A percentile compares a stretch with the other conserved stretches of the same genome.
These are phyloP conservation scores for Passerculus sandwichensis DNA, from an alignment of 2,797 vertebrate species.

Conservation along the genomic window DNA sequence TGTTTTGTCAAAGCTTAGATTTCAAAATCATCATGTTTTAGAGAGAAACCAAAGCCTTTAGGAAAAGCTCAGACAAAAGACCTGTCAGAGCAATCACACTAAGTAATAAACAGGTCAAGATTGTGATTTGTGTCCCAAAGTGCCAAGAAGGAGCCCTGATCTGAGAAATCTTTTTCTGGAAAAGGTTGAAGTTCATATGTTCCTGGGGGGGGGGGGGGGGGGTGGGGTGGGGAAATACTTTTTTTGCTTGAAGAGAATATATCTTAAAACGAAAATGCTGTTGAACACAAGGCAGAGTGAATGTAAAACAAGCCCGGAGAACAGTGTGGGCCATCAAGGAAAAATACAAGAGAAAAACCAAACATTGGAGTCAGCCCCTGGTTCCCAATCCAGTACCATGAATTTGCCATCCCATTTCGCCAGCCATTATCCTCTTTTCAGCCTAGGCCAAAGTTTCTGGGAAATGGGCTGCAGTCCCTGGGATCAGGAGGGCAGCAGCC, in stretches of 20 bases:
- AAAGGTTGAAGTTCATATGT: not conserved
- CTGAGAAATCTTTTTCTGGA: not conserved
- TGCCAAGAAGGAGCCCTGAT: not conserved
- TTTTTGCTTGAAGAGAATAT: not conserved
- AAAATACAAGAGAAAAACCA: not conserved
- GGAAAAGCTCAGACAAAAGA: not conserved
- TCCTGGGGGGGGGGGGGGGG: no score
- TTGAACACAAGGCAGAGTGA: not conserved
- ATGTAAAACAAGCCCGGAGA: not conserved
- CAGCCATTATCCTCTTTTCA: not conserved
- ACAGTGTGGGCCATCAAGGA: not conserved
- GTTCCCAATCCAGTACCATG: not conserved
- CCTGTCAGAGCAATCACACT: not conserved
- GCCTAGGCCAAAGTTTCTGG: not conserved
- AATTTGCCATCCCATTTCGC: not conserved
- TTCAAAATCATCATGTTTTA: not conserved
- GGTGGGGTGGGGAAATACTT: no score
- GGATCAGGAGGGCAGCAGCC: rapidly evolving
- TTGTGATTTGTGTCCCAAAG: not conserved
- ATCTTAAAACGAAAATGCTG: not conserved
- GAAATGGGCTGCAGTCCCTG: not conserved
- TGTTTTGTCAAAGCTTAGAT: not conserved
- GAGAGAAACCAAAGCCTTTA: not conserved
- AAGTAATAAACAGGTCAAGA: not conserved
- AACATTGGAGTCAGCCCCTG: not conserved